These are phyloP conservation scores for Dufourea novaeangliae DNA, from an alignment of 1,140 invertebrate genomes.

Conservation along the genomic window DNA sequence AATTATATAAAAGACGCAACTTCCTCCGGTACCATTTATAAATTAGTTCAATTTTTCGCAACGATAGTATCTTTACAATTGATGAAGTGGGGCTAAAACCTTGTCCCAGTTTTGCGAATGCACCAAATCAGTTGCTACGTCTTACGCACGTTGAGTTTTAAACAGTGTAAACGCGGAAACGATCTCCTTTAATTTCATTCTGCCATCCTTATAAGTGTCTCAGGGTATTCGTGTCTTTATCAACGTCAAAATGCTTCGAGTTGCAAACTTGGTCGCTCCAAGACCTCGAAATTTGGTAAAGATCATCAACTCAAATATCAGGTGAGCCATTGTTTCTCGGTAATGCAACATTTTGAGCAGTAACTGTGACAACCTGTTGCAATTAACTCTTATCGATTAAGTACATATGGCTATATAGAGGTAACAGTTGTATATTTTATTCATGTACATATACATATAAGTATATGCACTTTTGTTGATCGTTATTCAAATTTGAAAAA, in stretches of 20 bases:
- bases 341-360: neutral
- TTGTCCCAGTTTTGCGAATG: conserved; percentile 4
- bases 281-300: conserved; percentile 56
- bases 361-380: neutral
- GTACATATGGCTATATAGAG: too few species aligned
- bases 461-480: neutral
- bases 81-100: neutral
- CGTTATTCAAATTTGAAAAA: too few species aligned
- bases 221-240: too few species aligned
- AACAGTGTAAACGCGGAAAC: neutral
- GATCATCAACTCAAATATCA: conserved; percentile 53
- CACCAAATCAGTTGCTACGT: neutral
- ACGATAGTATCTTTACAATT: neutral
- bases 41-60: conserved; percentile 2
- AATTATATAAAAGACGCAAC: neutral
- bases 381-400: neutral
- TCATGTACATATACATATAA: too few species aligned
- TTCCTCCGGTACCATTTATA: neutral
- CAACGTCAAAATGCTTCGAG: conserved; percentile 52
- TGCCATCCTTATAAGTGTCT: neutral
- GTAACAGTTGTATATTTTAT: too few species aligned
- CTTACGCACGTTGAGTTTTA: neutral
- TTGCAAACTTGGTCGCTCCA: conserved; percentile 46
- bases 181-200: neutral
- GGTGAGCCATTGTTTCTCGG: conserved; percentile 47